Evolutionary conservation across 2,888 invertebrate genomes (phyloP), one percentile per base, ranked within the genome.

Genomic region (Pilophorus perplexus): DNA sequence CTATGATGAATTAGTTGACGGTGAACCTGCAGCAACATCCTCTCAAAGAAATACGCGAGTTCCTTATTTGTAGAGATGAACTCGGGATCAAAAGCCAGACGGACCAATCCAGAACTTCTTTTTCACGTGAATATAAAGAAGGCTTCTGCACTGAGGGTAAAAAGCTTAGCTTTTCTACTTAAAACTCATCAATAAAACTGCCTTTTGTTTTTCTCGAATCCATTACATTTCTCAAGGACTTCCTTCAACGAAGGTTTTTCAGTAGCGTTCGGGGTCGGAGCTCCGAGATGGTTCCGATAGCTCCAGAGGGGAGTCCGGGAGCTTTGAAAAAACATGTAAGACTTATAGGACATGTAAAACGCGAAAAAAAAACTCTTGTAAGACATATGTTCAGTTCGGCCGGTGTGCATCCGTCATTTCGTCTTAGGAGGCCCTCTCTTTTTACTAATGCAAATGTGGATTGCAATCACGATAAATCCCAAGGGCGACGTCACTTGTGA

Each of bases 351-450:
- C n/a, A n/a, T n/a, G n/a, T n/a, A n/a, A n/a, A n/a, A n/a, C n/a
- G n/a, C n/a, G n/a, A n/a, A n/a, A n/a, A n/a, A n/a, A n/a, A n/a
- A n/a, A n/a, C n/a, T n/a, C n/a, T n/a, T n/a, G n/a, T n/a, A n/a
- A n/a, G 55, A 55, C 55, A 55, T 37, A 55, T 55, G 55, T 55
- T 55, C 46, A 22, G 20, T 20, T 8, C 5, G 38, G 33, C 33
- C 55, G 38, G 2, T 22, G 22, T 18, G 55, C 55, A 55, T 55
- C 18, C 55, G 55, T 55, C 55, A 55, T 55, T 55, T 55, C 55
- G 55, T 55, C 55, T 55, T 55, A 10, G 55, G 55, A 55, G 37
- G 52, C 52, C n/a, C n/a, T n/a, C n/a, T n/a, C n/a, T n/a, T n/a
- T n/a, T n/a, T n/a, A n/a, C n/a, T n/a, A 55, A 55, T 37, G 55